Base-by-base conservation (phyloP, 2,113 vertebrate species). In the Rhinoderma darwinii region DNA sequence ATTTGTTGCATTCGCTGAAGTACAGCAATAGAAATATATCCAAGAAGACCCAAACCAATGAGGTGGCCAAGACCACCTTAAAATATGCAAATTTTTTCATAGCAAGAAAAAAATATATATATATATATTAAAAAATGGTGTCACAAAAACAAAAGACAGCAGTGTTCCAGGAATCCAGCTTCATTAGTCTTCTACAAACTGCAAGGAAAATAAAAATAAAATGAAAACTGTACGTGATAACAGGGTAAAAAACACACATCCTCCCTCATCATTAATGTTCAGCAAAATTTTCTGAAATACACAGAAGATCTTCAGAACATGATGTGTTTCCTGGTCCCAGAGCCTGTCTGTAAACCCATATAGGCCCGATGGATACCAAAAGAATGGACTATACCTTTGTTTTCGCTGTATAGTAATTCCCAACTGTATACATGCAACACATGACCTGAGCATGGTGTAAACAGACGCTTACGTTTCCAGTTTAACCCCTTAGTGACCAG, bases 1-100 rank as follows among this genome's bases (percentile, higher is more conserved):
- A 99, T 93, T 98, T 99, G 95, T 99, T 99, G 94, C 98, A 99
- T 93, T 99, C 98, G 88, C 98, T 99, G 96, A 99, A 99, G 96
- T 99, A 99, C 76, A 99, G 96, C 93, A 99, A 95, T 80, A 99
- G 95, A 91, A 99, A 99, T 96, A 99, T 98, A 93, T 99, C 98
- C 95, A 99, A 92, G 93, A 99, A 97, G 91, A 99, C 98, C 98
- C 98, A 99, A 93, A 99, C 96, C 94, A 99, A 94, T 89, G 98
- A 99, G 90, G 98, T 99, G 96, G 97, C 98, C 91, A 99, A 92
- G 86, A 99, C 97, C 96, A 99, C 98, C 95, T 99, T 99, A 92
- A 98, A 99, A 95, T 99, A 99, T 89, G 97, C 97, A 91, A 99
- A 97, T 96, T 96, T 97, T 95, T 97, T 96, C 98, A 99, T 99